phyloP scores from a whole-genome alignment of 2,797 vertebrate species.

The Phalloptychus januarius region DNA sequence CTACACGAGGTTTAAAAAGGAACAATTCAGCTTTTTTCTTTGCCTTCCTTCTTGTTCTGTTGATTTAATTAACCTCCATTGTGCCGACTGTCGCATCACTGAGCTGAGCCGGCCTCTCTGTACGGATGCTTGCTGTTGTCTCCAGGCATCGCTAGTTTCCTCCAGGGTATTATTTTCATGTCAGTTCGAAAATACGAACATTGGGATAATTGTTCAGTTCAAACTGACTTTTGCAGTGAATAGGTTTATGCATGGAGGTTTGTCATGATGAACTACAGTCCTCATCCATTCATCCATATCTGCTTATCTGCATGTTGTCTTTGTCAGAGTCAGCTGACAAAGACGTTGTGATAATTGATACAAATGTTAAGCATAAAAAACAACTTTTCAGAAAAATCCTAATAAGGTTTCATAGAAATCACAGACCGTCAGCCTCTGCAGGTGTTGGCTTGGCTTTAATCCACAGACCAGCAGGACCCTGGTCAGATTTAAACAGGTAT shows the following conservation, averaged over 20 bases:
- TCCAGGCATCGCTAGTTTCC: no score
- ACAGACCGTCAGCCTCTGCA: not conserved
- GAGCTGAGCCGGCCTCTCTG: no score
- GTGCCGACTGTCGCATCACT: no score
- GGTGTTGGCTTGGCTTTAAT: not conserved
- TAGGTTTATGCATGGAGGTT: not conserved
- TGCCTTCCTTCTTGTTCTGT: not conserved
- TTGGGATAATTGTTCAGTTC: not conserved
- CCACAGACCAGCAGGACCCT: not conserved
- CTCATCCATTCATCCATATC: no score
- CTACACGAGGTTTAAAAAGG: not conserved
- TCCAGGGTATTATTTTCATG: not conserved
- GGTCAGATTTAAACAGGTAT: not conserved
- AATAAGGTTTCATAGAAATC: not conserved
- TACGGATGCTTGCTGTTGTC: no score
- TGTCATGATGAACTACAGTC: not conserved
- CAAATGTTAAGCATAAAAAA: no score
- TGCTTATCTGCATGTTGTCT: no score
- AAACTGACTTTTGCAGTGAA: not conserved
- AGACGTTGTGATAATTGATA: not conserved
- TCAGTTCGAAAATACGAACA: not conserved
- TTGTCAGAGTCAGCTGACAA: no score
- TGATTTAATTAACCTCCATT: not conserved
- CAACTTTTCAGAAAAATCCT: not conserved
- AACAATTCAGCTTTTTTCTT: not conserved